Percentiles rank a stretch among this genome's conserved stretches.
Conservation (phyloP, 2,797 vertebrate genomes). For the Margarornis squamiger region DNA sequence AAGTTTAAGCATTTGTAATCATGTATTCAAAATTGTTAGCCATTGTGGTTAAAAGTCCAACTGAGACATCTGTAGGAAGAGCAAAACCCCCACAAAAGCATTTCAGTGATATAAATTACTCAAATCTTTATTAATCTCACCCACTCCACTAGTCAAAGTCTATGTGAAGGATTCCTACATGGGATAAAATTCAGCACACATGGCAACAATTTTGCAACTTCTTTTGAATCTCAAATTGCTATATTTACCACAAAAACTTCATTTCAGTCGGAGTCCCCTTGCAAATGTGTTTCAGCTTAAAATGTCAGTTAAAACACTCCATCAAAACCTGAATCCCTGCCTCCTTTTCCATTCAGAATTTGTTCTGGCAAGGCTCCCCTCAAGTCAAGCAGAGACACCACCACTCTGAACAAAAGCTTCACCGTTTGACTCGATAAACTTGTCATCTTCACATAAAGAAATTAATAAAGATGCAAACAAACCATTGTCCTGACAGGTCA, state of each 20-base stretch:
- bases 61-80: slow-evolving; percentile 6
- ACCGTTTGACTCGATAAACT: background rate
- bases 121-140: slow-evolving; percentile 6
- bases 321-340: background rate
- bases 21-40: background rate
- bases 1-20: background rate
- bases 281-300: slow-evolving; percentile 36
- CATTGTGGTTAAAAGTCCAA: background rate
- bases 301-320: background rate
- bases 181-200: slow-evolving; percentile 20
- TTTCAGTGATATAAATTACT: slow-evolving; percentile 27
- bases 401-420: background rate
- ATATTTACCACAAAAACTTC: background rate
- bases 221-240: slow-evolving; percentile 29
- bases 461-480: slow-evolving; percentile 3
- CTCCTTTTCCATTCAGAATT: background rate
- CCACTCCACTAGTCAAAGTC: background rate
- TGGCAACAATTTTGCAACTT: slow-evolving; percentile 28
- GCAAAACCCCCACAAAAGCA: background rate
- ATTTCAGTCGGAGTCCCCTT: background rate
- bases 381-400: background rate
- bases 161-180: background rate
- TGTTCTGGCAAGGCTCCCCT: background rate
- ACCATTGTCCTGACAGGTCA: background rate
- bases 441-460: background rate